Evolutionary conservation across 2,113 vertebrate species (phyloP).

Genomic region (Gulo gulo): DNA sequence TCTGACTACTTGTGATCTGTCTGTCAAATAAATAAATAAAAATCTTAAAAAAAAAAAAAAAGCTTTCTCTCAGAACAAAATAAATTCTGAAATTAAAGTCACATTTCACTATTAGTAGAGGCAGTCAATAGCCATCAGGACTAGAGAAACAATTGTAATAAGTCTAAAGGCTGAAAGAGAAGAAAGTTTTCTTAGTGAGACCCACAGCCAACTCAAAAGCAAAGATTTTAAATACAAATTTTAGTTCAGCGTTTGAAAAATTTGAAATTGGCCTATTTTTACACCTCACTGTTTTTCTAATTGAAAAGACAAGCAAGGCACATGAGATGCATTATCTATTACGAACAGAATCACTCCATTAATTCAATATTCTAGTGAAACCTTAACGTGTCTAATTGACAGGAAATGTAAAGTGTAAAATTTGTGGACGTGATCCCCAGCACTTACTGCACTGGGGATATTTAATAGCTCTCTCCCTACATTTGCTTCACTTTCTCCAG

Average conservation of each 20-base stretch:
- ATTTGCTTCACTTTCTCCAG: slow-evolving; percentile 2
- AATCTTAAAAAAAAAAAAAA: background rate
- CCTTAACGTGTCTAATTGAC: slow-evolving; percentile 29
- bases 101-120: background rate
- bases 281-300: slow-evolving; percentile 51
- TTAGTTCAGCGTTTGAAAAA: slow-evolving; percentile 32
- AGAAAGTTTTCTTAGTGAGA: background rate
- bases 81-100: background rate
- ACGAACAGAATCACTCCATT: slow-evolving; percentile 21
- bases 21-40: no score
- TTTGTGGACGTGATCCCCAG: background rate
- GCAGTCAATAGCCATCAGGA: background rate
- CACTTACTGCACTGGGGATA: background rate
- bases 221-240: slow-evolving; percentile 2
- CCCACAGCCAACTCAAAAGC: background rate
- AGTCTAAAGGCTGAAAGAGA: background rate
- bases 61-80: slow-evolving; percentile 20
- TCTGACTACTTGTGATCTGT: no score
- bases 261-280: slow-evolving; percentile 27
- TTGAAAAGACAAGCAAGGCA: slow-evolving; percentile 40
- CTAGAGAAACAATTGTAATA: background rate
- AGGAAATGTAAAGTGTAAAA: slow-evolving; percentile 40
- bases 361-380: slow-evolving; percentile 43
- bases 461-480: background rate
- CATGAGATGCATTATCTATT: background rate